phyloP scores from a whole-genome alignment of 2,113 vertebrate genomes.

The Psittacus erithacus region DNA sequence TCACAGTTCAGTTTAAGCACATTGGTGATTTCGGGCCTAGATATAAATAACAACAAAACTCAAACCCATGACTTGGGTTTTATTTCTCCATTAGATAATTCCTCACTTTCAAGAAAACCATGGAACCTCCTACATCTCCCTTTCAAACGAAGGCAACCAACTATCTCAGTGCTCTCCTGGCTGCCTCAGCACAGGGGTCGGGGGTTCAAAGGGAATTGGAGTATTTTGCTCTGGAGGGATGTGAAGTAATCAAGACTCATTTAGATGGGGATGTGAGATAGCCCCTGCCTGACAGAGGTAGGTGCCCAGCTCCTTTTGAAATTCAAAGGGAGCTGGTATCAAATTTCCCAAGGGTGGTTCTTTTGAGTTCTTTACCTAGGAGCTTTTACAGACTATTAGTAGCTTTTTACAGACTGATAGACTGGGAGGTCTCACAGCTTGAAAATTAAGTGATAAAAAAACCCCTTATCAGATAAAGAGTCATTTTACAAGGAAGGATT shows the following conservation, averaged over 20 bases:
- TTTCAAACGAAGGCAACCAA: constrained; percentile 24
- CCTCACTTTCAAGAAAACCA: not conserved
- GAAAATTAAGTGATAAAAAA: constrained; percentile 36
- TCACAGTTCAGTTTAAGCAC: not conserved
- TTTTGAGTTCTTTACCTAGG: constrained; percentile 26
- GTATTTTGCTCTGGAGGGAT: constrained; percentile 14
- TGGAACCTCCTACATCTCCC: not conserved
- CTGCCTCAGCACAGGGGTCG: not conserved
- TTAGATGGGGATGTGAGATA: constrained; percentile 63
- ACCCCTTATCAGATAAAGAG: not conserved
- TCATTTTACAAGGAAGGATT: constrained; percentile 4
- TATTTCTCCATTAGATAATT: not conserved
- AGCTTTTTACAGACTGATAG: constrained; percentile 51
- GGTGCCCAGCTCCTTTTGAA: constrained; percentile 50
- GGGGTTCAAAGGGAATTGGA: constrained; percentile 35
- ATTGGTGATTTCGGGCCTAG: not conserved
- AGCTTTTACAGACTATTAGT: constrained; percentile 59
- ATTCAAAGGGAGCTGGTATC: constrained; percentile 49
- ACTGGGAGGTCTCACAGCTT: not conserved
- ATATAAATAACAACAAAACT: not conserved
- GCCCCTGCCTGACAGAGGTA: constrained; percentile 25
- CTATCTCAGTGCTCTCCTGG: not conserved
- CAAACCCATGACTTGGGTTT: not conserved
- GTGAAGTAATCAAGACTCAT: constrained; percentile 46
- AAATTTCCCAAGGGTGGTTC: constrained; percentile 31